phyloP scores from a whole-genome alignment of 2,888 invertebrate genomes.

The Torymus aiolomorphi region DNA sequence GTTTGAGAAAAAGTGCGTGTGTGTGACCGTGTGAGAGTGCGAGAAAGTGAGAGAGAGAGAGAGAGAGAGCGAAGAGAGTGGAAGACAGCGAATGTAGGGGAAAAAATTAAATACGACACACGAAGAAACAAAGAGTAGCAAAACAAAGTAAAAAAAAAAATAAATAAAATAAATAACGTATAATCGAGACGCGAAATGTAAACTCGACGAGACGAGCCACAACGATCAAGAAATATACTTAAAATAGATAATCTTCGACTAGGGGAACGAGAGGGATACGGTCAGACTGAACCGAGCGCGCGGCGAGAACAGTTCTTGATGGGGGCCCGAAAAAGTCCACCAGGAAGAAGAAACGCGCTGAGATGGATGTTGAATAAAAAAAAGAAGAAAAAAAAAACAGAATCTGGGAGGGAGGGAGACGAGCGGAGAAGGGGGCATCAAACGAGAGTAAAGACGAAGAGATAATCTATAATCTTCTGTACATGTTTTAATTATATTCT shows the following conservation, averaged over 20 bases:
- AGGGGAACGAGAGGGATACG: conserved; percentile 22
- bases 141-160: conserved; percentile 17
- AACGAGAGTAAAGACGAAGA: conserved; percentile 59
- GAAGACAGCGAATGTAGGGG: conserved; percentile 23
- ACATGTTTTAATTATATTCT: conserved; percentile 74
- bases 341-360: conserved; percentile 5
- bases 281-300: conserved; percentile 4
- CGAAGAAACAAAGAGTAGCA: conserved; percentile 4
- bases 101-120: conserved; percentile 9
- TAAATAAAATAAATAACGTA: conserved; percentile 24
- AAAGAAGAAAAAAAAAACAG: conserved; percentile 15
- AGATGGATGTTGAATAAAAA: conserved; percentile 10
- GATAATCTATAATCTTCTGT: conserved; percentile 74
- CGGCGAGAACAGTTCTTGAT: not conserved
- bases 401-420: conserved; percentile 39
- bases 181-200: conserved; percentile 39
- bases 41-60: conserved; percentile 23
- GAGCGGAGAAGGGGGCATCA: conserved; percentile 48
- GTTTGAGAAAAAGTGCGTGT: conserved; percentile 19
- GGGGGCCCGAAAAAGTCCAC: conserved; percentile 14
- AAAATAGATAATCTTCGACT: conserved; percentile 49
- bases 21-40: conserved; percentile 42
- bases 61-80: conserved; percentile 20
- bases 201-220: conserved; percentile 53
- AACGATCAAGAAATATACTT: conserved; percentile 59